A percentile compares a stretch with the other conserved stretches of the same genome.
Evolutionary conservation across 2,113 vertebrate genomes (phyloP).

Genomic region (Corythornis madagascariensis): DNA sequence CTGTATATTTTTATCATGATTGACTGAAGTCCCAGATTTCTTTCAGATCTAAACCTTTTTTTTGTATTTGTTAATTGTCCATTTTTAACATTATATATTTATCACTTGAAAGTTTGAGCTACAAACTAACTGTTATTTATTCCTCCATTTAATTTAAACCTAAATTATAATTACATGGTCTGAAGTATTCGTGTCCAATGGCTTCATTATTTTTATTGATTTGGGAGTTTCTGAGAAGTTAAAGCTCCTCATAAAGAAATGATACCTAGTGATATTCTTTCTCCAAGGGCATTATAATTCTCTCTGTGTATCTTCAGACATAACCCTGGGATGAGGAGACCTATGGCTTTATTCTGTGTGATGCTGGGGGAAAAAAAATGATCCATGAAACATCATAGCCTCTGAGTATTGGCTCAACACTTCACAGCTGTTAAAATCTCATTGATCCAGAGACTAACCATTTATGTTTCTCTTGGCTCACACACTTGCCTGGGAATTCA

Average conservation of each 20-base stretch:
- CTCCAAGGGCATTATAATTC: neutral
- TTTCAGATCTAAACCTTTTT: neutral
- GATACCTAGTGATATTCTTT: neutral
- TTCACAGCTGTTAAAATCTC: constrained; percentile 24
- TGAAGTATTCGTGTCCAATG: neutral
- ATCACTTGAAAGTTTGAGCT: neutral
- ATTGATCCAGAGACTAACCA: neutral
- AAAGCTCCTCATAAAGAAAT: neutral
- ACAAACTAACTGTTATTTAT: neutral
- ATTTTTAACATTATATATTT: neutral
- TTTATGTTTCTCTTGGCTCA: constrained; percentile 19
- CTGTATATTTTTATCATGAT: neutral
- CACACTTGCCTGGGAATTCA: neutral
- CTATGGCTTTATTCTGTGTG: neutral
- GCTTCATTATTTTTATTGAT: neutral
- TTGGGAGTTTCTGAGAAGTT: neutral
- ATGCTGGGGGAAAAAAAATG: neutral
- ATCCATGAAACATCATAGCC: neutral
- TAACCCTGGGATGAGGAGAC: neutral
- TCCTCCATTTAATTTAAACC: neutral
- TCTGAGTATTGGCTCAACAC: neutral
- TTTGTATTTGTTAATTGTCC: neutral
- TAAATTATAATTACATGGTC: neutral
- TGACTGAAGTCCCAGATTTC: neutral
- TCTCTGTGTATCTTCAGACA: neutral